Percentiles rank a stretch among this genome's conserved stretches.
phyloP scores from a whole-genome alignment of 2,888 invertebrate genomes.

The Syrphus vitripennis region DNA sequence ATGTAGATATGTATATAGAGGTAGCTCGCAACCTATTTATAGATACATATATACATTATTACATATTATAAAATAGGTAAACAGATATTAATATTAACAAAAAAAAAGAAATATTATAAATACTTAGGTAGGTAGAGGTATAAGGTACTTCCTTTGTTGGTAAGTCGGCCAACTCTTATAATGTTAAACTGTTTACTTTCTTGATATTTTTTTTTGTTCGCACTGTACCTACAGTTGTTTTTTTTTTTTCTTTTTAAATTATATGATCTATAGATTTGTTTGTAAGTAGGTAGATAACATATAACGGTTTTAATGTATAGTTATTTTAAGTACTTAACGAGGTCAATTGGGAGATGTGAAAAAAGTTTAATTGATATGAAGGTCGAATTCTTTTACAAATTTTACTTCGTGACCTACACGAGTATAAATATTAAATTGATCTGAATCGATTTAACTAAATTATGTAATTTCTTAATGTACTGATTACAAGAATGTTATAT shows the following conservation, averaged over 20 bases:
- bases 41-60: not conserved
- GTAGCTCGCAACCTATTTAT: not conserved
- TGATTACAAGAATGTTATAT: no score
- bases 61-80: not conserved
- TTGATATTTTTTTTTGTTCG: not conserved
- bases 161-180: conserved; percentile 38
- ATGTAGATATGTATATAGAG: not conserved
- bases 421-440: not conserved
- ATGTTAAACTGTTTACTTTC: conserved; percentile 24
- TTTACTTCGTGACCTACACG: not conserved
- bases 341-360: not conserved
- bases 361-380: not conserved
- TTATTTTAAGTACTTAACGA: not conserved
- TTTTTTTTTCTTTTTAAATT: not conserved
- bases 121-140: not conserved
- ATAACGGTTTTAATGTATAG: not conserved
- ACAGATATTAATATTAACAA: conserved; percentile 54
- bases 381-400: not conserved
- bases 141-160: no score
- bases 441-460: no score
- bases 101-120: conserved; percentile 22
- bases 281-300: not conserved
- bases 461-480: no score
- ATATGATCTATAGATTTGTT: not conserved
- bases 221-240: no score